Conservation (phyloP, 2,888 invertebrate species). For the Diabrotica balteata region DNA sequence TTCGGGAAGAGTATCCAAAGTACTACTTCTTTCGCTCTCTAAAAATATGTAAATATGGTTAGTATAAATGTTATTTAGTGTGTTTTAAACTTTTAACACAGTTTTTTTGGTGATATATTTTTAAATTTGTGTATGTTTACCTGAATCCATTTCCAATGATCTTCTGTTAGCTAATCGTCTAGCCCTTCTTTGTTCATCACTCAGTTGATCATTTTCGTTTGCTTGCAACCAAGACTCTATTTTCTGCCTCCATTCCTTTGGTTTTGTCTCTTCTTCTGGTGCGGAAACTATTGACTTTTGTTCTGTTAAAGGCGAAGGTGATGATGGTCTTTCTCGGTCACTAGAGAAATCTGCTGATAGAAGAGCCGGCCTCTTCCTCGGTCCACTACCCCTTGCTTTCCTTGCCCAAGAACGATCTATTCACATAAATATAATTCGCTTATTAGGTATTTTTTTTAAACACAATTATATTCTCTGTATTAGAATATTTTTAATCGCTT, state of each 20-base stretch:
- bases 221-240: conserved; percentile 92
- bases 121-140: conserved; percentile 57
- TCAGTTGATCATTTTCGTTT: conserved; percentile 81
- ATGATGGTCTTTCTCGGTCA: conserved; percentile 76
- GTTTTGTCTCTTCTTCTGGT: conserved; percentile 64
- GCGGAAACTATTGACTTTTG: conserved; percentile 64
- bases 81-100: background rate
- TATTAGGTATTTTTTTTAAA: too few species aligned
- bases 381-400: conserved; percentile 74
- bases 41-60: conserved; percentile 32
- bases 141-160: conserved; percentile 86
- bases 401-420: conserved; percentile 89
- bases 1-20: conserved; percentile 79
- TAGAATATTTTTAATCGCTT: too few species aligned
- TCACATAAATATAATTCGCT: too few species aligned
- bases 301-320: conserved; percentile 70
- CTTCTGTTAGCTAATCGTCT: conserved; percentile 75
- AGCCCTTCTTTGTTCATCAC: conserved; percentile 72
- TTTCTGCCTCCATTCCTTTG: conserved; percentile 86
- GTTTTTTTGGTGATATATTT: too few species aligned
- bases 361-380: conserved; percentile 80
- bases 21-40: conserved; percentile 81
- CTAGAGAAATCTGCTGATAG: conserved; percentile 74
- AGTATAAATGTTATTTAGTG: too few species aligned
- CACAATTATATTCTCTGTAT: too few species aligned